Evolutionary conservation across 2,888 invertebrate species (phyloP).

Genomic region (Timandra comae): DNA sequence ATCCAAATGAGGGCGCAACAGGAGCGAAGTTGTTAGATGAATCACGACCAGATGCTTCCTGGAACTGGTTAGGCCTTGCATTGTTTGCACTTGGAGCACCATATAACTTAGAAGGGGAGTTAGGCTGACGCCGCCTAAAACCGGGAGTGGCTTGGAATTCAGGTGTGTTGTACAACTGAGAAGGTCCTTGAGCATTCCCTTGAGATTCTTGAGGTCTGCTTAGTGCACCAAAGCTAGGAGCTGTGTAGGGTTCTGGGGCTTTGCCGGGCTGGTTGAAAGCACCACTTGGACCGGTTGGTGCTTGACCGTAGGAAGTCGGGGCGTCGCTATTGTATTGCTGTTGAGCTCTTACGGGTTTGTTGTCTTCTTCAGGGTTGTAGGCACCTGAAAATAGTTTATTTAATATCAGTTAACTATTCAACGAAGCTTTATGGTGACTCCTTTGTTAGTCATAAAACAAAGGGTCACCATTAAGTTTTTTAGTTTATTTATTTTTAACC

Average conservation of each 20-base stretch:
- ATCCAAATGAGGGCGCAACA: conserved; percentile 1
- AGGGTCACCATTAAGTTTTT: neutral
- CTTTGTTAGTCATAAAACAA: neutral
- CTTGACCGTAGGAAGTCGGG: conserved; percentile 16
- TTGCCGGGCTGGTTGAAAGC: conserved; percentile 8
- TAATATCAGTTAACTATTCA: neutral
- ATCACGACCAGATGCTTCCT: neutral
- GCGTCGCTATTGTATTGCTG: conserved; percentile 30
- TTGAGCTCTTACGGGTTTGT: conserved; percentile 19
- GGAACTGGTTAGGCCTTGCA: conserved; percentile 1
- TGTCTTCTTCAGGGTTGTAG: conserved; percentile 58
- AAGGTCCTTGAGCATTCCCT: conserved; percentile 10
- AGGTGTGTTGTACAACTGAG: conserved; percentile 17
- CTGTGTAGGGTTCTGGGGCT: conserved; percentile 8
- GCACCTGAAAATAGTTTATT: conserved; percentile 45
- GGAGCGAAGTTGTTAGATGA: neutral
- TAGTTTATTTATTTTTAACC: neutral
- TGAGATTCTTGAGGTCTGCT: conserved; percentile 8
- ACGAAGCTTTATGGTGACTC: neutral
- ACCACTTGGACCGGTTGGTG: conserved; percentile 9
- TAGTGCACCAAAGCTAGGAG: conserved; percentile 9
- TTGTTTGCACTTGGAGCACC: conserved; percentile 12
- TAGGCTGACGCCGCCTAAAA: neutral
- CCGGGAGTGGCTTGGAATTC: neutral
- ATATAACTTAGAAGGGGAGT: conserved; percentile 14